Evolutionary conservation across 1,140 invertebrate genomes (phyloP).

Genomic region (Nymphalis io): DNA sequence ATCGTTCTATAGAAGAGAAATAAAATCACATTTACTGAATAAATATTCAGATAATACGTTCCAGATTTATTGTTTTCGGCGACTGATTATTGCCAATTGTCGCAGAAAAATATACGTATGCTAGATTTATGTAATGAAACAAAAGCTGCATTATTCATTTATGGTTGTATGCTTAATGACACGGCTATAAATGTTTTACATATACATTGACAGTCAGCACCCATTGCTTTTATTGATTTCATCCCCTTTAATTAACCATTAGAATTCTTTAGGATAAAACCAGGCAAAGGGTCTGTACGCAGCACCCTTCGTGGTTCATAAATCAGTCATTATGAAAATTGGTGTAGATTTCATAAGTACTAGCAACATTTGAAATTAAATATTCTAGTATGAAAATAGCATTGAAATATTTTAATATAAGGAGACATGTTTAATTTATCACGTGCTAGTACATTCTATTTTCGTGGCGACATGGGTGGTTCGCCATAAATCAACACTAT

Average conservation of each 20-base stretch:
- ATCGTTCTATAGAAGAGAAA: no score
- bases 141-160: conserved; percentile 25
- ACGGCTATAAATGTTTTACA: conserved; percentile 2
- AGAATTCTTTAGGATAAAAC: no score
- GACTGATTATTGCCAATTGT: conserved; percentile 27
- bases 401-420: conserved; percentile 5
- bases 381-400: background rate
- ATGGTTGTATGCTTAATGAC: conserved; percentile 33
- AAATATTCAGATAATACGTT: conserved; percentile 51
- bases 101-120: conserved; percentile 27
- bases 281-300: no score
- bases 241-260: background rate
- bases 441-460: conserved; percentile 51
- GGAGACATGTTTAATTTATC: background rate
- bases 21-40: conserved; percentile 8
- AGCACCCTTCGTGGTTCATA: no score
- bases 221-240: background rate
- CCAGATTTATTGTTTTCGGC: conserved; percentile 22
- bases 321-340: no score
- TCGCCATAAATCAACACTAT: conserved; percentile 70
- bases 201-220: background rate
- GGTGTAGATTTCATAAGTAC: background rate
- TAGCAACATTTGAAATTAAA: background rate
- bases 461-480: conserved; percentile 68
- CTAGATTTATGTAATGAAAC: conserved; percentile 17